Evolutionary conservation across 2,797 vertebrate genomes (phyloP).

Genomic region (Lutjanus campechanus): DNA sequence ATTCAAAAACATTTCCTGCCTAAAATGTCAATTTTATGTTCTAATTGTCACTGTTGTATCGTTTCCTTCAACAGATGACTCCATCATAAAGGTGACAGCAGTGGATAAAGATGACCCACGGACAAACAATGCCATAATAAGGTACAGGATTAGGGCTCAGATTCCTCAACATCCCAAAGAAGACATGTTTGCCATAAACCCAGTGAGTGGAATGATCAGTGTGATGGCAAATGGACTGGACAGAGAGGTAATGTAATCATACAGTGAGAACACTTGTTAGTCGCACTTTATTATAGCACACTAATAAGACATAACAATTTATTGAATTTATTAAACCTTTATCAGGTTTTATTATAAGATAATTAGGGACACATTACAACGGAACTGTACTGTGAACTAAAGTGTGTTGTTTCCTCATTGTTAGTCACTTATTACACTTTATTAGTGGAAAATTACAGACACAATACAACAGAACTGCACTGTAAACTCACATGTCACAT

Average conservation of each 20-base stretch:
- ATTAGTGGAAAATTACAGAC: too few relatives aligned
- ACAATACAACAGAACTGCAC: too few relatives aligned
- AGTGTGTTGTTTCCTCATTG: too few relatives aligned
- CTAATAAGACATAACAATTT: too few relatives aligned
- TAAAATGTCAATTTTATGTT: not conserved
- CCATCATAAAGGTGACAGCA: slow-evolving; percentile 86
- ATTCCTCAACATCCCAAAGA: slow-evolving; percentile 74
- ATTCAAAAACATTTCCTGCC: not conserved
- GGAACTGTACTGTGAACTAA: too few relatives aligned
- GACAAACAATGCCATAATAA: slow-evolving; percentile 84
- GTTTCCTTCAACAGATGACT: slow-evolving; percentile 77
- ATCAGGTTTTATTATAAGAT: too few relatives aligned
- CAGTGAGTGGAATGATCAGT: slow-evolving; percentile 83
- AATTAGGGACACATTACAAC: too few relatives aligned
- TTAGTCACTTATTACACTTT: too few relatives aligned
- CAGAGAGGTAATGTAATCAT: slow-evolving; percentile 84
- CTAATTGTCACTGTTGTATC: not conserved
- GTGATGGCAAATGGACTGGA: slow-evolving; percentile 85
- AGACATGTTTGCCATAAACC: slow-evolving; percentile 86
- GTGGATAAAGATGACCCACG: slow-evolving; percentile 85
- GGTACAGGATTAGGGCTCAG: slow-evolving; percentile 86
- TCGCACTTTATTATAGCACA: too few relatives aligned
- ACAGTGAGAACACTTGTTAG: not conserved
- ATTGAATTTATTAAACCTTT: too few relatives aligned
- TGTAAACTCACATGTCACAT: too few relatives aligned